Base-by-base conservation (phyloP, 2,888 invertebrate genomes). In the Tenthredo livida region DNA sequence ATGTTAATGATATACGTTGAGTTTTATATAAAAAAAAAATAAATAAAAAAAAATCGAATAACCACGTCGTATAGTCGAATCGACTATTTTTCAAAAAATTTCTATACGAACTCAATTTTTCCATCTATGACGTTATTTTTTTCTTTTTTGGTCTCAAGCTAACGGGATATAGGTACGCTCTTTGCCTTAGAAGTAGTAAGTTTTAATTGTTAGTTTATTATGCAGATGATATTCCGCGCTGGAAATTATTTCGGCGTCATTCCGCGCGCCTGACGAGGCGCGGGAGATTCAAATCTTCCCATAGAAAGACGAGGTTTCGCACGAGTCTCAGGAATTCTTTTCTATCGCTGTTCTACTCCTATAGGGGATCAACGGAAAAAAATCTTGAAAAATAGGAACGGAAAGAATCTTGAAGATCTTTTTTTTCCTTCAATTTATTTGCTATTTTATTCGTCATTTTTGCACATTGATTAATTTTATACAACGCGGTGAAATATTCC, bases 191-290 rank as follows among this genome's bases (percentile, higher is more conserved):
- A 25, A 61, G 3, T 25, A 61, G 25, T 12, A 7, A 43, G 21
- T 73, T 73, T 43, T 73, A 73, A 73, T 73, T 73, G 43, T 73
- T n/a, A 43, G 21, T 73, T 73, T n/a, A 43, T 73, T 43, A 73
- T 73, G 72, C 72, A 73, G 43, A 73, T 73, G 43, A 43, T 73
- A 43, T 73, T 73, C 43, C 43, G 43, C 0, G 40, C 21, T 43
- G 12, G n/a, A 73, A 73, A 73, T 73, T 40, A 73, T 73, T 73
- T 73, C 43, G 72, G 72, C 72, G 43, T 37, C 15, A 43, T 43
- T 73, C n/a, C n/a, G 21, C n/a, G 17, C 10, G 25, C 1, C 29
- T 37, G 9, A 17, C 15, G 5, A 37, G 10, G 37, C 29, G 17
- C 29, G 17, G 37, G 9, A 73, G 72, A 73, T 73, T 43, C 12